phyloP scores from a whole-genome alignment of 2,888 invertebrate species.

The Thumatha senex region DNA sequence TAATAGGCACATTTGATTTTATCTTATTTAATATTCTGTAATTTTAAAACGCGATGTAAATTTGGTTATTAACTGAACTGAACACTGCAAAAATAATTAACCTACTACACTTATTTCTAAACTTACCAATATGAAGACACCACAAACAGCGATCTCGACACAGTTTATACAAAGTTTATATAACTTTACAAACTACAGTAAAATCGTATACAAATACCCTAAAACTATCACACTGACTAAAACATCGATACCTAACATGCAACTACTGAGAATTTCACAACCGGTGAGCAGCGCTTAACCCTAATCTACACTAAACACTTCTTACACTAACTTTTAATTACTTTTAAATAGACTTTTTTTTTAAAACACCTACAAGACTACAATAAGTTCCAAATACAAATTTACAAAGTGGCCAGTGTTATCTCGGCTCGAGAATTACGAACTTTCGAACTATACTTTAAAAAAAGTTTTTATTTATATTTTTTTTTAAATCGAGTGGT shows the following conservation, averaged over 20 bases:
- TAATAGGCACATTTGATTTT: no score
- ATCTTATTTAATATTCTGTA: no score
- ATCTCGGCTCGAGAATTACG: neutral
- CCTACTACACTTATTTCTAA: no score
- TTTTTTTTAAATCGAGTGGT: neutral
- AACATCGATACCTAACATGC: slow-evolving; percentile 36
- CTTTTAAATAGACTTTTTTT: slow-evolving; percentile 26
- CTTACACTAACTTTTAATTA: slow-evolving; percentile 22
- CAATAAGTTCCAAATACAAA: slow-evolving; percentile 20
- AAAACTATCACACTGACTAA: slow-evolving; percentile 40
- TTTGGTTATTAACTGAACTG: no score
- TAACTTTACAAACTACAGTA: slow-evolving; percentile 35
- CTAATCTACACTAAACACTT: slow-evolving; percentile 38
- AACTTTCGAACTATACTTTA: no score
- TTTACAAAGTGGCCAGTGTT: neutral
- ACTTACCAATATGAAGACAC: neutral
- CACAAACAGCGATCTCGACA: slow-evolving; percentile 21
- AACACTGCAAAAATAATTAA: no score
- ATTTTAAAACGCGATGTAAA: no score
- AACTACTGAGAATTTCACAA: slow-evolving; percentile 52
- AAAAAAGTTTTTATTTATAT: slow-evolving; percentile 23
- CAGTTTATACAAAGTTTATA: slow-evolving; percentile 34
- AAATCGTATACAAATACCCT: slow-evolving; percentile 43
- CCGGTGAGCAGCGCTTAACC: slow-evolving; percentile 52
- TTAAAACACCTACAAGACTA: slow-evolving; percentile 17